Evolutionary conservation across 35 echinoderm and acorn worm species (phyloP).

Genomic region (Eucidaris tribuloides): DNA sequence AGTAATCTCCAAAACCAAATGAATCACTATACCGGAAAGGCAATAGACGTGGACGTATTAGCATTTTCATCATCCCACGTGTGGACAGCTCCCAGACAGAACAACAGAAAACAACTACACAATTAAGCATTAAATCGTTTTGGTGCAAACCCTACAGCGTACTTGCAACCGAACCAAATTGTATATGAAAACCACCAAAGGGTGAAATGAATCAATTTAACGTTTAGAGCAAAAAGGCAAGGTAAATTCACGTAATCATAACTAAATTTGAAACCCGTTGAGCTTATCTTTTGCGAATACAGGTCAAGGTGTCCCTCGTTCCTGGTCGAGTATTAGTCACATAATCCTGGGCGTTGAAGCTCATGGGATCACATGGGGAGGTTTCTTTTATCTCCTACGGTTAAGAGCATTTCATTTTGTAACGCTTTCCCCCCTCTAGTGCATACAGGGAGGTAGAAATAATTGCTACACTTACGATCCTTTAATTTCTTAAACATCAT

Average conservation of each 20-base stretch:
- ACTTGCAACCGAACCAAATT: background rate
- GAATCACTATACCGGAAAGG: too few species aligned
- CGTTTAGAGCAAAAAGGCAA: background rate
- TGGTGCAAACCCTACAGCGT: background rate
- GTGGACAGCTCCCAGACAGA: too few species aligned
- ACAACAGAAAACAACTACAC: too few species aligned
- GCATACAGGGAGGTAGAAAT: too few species aligned
- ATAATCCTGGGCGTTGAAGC: slow-evolving; percentile 12
- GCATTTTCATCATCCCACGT: too few species aligned
- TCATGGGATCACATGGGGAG: background rate
- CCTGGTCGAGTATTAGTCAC: slow-evolving; percentile 14
- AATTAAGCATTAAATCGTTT: background rate
- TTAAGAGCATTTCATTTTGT: background rate
- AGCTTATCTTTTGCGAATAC: background rate
- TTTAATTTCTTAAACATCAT: too few species aligned
- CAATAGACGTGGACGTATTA: too few species aligned
- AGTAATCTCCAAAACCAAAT: too few species aligned
- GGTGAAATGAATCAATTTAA: background rate
- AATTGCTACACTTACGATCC: too few species aligned
- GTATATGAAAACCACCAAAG: background rate
- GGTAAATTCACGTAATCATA: background rate
- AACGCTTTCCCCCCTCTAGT: too few species aligned
- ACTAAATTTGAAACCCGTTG: too few species aligned
- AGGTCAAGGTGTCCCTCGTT: slow-evolving; percentile 11
- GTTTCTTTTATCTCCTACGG: slow-evolving; percentile 31